Conservation (phyloP, 92 coral and sea anemone species). For the Parazoanthus swiftii region DNA sequence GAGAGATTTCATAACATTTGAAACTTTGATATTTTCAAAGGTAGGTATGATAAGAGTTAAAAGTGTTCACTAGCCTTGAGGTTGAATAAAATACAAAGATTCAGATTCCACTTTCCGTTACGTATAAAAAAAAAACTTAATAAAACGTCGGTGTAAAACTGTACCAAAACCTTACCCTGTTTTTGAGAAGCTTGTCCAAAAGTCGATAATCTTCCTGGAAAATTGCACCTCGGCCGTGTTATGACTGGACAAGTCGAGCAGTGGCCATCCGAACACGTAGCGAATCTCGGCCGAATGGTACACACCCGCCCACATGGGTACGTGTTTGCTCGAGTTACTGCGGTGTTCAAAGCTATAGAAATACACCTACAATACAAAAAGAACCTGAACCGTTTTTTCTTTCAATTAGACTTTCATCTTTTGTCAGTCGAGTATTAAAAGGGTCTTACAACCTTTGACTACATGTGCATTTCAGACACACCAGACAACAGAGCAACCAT, state of each 20-base stretch:
- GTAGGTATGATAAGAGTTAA: too few relatives aligned
- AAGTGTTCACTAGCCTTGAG: too few relatives aligned
- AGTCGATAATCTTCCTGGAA: conserved; percentile 3
- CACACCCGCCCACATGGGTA: conserved; percentile 26
- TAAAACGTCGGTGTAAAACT: not conserved
- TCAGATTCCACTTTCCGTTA: not conserved
- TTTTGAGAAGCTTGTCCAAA: conserved; percentile 27
- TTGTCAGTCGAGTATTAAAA: not conserved
- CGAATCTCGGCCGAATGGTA: conserved; percentile 35
- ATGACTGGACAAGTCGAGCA: not conserved
- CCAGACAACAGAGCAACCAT: too few relatives aligned
- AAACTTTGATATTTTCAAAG: too few relatives aligned
- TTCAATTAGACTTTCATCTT: not conserved
- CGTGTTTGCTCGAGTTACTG: not conserved
- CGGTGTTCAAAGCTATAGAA: conserved; percentile 41
- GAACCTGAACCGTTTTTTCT: not conserved
- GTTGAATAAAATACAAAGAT: not conserved
- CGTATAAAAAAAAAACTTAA: not conserved
- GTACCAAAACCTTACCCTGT: not conserved
- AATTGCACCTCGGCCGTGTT: not conserved
- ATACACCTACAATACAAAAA: not conserved
- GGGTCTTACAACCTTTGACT: too few relatives aligned
- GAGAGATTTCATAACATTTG: too few relatives aligned
- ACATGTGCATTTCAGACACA: too few relatives aligned
- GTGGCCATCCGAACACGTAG: conserved; percentile 23